phyloP scores from a whole-genome alignment of 2,888 invertebrate species.

The Troilus luridus region DNA sequence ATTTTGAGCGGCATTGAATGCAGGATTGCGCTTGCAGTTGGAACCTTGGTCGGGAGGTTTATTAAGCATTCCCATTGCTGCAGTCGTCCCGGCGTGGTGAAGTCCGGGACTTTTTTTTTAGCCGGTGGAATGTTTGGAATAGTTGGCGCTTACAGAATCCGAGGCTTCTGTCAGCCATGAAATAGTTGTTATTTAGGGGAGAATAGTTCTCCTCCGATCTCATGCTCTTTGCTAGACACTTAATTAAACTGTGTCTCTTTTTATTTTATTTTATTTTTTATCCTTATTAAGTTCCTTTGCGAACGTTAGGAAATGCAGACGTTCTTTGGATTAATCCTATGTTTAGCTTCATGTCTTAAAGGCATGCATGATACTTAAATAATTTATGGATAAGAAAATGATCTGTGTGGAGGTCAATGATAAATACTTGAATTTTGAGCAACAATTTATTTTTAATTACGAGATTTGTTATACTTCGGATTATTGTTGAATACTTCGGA shows the following conservation, averaged over 20 bases:
- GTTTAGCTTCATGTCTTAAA: too few relatives aligned
- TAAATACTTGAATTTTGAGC: too few relatives aligned
- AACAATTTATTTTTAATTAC: too few relatives aligned
- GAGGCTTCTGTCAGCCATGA: constrained; percentile 29
- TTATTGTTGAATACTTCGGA: too few relatives aligned
- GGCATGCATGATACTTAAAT: too few relatives aligned
- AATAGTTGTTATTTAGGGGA: constrained; percentile 16
- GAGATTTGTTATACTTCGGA: too few relatives aligned
- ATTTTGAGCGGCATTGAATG: neutral
- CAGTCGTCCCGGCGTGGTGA: neutral
- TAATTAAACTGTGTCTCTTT: neutral
- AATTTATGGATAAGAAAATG: too few relatives aligned
- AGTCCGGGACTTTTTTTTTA: neutral
- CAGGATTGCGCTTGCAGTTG: neutral
- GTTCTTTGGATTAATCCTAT: too few relatives aligned
- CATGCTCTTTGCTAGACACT: neutral
- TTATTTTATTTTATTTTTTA: neutral
- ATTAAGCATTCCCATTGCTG: constrained; percentile 8
- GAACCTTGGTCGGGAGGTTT: neutral
- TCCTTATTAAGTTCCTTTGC: neutral
- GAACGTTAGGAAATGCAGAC: neutral
- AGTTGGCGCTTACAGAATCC: constrained; percentile 14
- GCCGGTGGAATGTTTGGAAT: constrained; percentile 8
- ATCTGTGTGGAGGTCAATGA: too few relatives aligned
- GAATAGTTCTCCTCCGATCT: neutral